Base-by-base conservation (phyloP, 2,888 invertebrate species). In the Parnassius smintheus region DNA sequence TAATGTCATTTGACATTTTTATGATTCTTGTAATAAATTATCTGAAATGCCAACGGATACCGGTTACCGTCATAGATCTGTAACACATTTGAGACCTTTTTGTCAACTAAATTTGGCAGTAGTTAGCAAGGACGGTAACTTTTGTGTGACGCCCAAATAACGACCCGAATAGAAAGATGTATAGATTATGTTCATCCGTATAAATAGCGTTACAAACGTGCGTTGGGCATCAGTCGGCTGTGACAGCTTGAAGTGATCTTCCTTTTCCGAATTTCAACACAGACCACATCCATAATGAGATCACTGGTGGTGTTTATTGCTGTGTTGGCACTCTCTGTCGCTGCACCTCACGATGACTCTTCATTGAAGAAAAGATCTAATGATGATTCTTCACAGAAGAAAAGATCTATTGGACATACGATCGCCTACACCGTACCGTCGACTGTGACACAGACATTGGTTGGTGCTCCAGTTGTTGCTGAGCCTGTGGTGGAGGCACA, bases 251-350 rank as follows among this genome's bases (percentile, higher is more conserved):
- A 85, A 85, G 86, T 83, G 85, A 83, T 86, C 83, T 77, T 82
- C 62, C 71, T 69, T 78, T 75, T 77, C 80, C 74, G 76, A 75
- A 72, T 73, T 72, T 66, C 70, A 72, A 80, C 83, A 85, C 83
- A 87, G 83, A 86, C 86, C 86, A 80, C 82, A 77, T 77, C 81
- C 81, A 76, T 59, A 55, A 89, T 90, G 89, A 86, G 72, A 75
- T 80, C 81, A 75, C 72, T 89, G 85, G 85, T 89, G 86, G 88
- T 89, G 84, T 85, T 89, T 72, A 79, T 82, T 72, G 82, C 81
- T 72, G 73, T 83, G 59, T 70, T 86, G 58, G 82, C 82, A 22
- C 77, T 76, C 57, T 78, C 78, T 2, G 18, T 65, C 12, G 72
- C 70, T 48, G 71, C 70, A 41, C 71, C 73, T 4, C 22, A 41